phyloP scores from a whole-genome alignment of 2,888 invertebrate species.

The Phania funesta region DNA sequence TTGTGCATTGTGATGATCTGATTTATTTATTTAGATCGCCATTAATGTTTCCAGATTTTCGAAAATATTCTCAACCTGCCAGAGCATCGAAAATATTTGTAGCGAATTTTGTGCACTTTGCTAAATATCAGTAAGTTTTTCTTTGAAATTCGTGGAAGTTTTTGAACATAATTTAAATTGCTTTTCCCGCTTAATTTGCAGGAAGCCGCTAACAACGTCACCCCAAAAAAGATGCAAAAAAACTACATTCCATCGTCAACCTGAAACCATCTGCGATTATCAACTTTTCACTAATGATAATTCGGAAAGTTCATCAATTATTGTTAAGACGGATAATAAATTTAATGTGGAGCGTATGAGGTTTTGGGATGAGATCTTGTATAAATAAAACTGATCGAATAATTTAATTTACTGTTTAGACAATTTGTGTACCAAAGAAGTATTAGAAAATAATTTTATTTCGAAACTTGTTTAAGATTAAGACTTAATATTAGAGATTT shows the following conservation, averaged over 20 bases:
- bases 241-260: constrained; percentile 4
- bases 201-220: neutral
- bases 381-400: constrained; percentile 13
- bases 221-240: constrained; percentile 65
- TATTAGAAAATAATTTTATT: neutral
- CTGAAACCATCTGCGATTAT: constrained; percentile 76
- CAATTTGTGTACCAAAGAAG: constrained; percentile 1
- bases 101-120: constrained; percentile 81
- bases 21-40: constrained; percentile 81
- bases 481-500: neutral
- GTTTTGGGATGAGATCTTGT: constrained; percentile 74
- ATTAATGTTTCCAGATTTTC: constrained; percentile 78
- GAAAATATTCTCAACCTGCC: constrained; percentile 75
- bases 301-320: constrained; percentile 41
- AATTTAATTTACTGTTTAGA: neutral
- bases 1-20: constrained; percentile 82
- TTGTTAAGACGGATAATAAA: constrained; percentile 69
- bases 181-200: neutral
- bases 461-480: neutral
- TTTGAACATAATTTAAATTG: neutral
- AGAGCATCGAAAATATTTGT: constrained; percentile 78
- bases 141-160: neutral
- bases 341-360: constrained; percentile 71
- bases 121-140: constrained; percentile 79
- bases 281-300: constrained; percentile 73